Evolutionary conservation across 2,797 vertebrate species (phyloP).

Genomic region (Gila robusta): DNA sequence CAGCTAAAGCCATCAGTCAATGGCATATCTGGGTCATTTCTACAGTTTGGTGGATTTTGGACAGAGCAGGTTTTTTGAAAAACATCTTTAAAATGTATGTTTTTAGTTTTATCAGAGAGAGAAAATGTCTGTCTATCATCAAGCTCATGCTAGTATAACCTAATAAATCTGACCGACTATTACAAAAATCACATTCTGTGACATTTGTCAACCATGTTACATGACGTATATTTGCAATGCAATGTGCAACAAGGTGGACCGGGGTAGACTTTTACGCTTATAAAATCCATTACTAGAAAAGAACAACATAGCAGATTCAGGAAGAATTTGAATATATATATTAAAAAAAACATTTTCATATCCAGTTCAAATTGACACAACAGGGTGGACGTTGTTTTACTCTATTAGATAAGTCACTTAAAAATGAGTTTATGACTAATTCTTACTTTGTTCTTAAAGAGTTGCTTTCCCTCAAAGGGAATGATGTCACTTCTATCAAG

Average conservation of each 20-base stretch:
- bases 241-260: neutral
- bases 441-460: neutral
- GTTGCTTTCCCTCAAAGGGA: neutral
- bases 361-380: neutral
- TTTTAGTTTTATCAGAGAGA: neutral
- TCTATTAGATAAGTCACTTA: neutral
- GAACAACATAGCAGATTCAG: neutral
- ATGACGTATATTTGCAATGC: neutral
- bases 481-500: neutral
- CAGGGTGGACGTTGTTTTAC: neutral
- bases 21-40: constrained; percentile 7
- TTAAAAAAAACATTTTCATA: neutral
- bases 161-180: neutral
- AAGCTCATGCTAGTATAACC: neutral
- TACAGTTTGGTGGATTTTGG: neutral
- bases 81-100: neutral
- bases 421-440: neutral
- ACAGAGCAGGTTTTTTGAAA: neutral
- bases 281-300: neutral
- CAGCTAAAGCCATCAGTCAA: constrained; percentile 32
- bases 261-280: neutral
- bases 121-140: neutral
- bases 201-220: neutral
- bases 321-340: neutral
- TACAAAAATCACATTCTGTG: neutral